Percentiles rank a stretch among this genome's conserved stretches.
Conservation (phyloP, 1,140 invertebrate species). For the Brachionus plicatilis region DNA sequence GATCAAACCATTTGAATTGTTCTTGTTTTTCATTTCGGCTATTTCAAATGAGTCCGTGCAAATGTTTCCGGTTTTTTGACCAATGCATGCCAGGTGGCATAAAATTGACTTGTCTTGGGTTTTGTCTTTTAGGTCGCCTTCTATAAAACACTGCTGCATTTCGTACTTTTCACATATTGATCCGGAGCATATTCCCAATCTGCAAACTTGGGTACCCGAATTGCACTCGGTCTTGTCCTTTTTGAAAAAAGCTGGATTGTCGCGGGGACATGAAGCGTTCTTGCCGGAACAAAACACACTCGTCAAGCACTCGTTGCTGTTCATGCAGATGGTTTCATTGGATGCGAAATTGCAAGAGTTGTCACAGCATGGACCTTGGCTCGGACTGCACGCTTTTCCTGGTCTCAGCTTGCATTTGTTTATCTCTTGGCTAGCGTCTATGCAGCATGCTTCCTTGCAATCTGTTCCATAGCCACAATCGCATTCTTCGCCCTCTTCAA, state of each 20-base stretch:
- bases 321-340: slow-evolving; percentile 66
- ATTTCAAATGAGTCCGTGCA: slow-evolving; percentile 36
- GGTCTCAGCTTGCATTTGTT: slow-evolving; percentile 71
- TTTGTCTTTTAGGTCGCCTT: slow-evolving; percentile 61
- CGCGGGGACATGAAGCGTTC: slow-evolving; percentile 65
- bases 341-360: slow-evolving; percentile 70
- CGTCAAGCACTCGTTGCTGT: slow-evolving; percentile 79
- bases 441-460: slow-evolving; percentile 81
- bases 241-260: slow-evolving; percentile 63
- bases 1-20: neutral
- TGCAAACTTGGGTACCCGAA: slow-evolving; percentile 64
- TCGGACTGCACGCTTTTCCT: slow-evolving; percentile 74
- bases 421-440: slow-evolving; percentile 49
- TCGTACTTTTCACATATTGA: slow-evolving; percentile 91
- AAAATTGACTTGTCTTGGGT: slow-evolving; percentile 64
- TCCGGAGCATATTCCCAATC: slow-evolving; percentile 77
- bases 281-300: slow-evolving; percentile 47
- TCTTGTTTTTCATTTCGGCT: neutral
- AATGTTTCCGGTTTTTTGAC: slow-evolving; percentile 9
- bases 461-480: slow-evolving; percentile 94
- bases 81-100: slow-evolving; percentile 85
- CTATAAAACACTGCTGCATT: slow-evolving; percentile 91
- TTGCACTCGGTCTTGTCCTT: slow-evolving; percentile 67
- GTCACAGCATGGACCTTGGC: slow-evolving; percentile 90
- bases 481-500: slow-evolving; percentile 93